phyloP scores from a whole-genome alignment of 2,797 vertebrate species.

The Coreius guichenoti region DNA sequence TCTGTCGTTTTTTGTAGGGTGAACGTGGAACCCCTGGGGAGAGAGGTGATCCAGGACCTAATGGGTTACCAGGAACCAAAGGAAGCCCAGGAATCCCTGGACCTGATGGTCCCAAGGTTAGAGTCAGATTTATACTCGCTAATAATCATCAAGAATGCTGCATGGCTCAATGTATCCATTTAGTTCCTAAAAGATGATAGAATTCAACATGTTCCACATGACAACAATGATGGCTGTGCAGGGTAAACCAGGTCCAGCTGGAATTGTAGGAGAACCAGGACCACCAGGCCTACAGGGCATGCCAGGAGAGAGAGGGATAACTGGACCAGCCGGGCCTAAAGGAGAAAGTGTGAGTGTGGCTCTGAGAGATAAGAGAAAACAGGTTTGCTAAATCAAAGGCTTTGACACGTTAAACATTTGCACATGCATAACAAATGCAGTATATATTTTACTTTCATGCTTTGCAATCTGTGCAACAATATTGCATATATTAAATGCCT shows the following conservation, averaged over 20 bases:
- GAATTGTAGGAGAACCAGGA: constrained; percentile 87
- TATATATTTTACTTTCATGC: not conserved
- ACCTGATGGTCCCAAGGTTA: constrained; percentile 84
- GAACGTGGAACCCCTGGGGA: constrained; percentile 95
- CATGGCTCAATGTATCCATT: not conserved
- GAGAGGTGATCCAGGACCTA: constrained; percentile 88
- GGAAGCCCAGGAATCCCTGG: constrained; percentile 91
- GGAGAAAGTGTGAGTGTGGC: constrained; percentile 86
- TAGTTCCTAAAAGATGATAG: not conserved
- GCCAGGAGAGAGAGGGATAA: constrained; percentile 78
- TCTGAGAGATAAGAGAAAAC: constrained; percentile 15
- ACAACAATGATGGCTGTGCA: constrained; percentile 57
- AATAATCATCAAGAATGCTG: not conserved
- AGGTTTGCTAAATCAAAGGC: constrained; percentile 13
- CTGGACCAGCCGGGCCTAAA: constrained; percentile 77
- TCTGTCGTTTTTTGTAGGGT: constrained; percentile 77
- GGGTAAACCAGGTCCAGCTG: constrained; percentile 87
- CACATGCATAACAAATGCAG: constrained; percentile 12
- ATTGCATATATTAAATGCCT: constrained; percentile 19
- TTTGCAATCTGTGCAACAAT: constrained; percentile 18
- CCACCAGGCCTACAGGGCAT: constrained; percentile 88
- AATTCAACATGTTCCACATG: not conserved
- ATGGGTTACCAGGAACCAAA: constrained; percentile 89
- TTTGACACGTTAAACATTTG: not conserved
- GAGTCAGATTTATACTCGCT: not conserved